Base-by-base conservation (phyloP, 1,140 invertebrate genomes). In the Eueides isabella region DNA sequence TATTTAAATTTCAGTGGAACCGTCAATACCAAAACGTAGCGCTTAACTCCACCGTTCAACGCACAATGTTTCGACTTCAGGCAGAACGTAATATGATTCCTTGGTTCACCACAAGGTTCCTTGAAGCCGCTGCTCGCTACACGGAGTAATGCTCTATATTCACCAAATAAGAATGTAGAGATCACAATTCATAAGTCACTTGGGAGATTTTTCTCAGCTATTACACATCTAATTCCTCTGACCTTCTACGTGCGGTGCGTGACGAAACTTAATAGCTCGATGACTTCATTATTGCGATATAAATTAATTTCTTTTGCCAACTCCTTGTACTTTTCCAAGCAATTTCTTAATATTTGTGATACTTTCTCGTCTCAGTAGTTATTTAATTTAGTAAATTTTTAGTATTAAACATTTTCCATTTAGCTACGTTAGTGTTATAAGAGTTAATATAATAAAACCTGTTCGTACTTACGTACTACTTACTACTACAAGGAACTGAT, bases 161-260 rank as follows among this genome's bases (percentile, higher is more conserved):
- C 0, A 23, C 33, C 7, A 26, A 12, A 29, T 55, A 23, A 12
- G 29, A 61, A 33, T 61, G 55, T 26, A 16, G 19, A 55, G 48
- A 55, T 9, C 23, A 23, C 2, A 23, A 61, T 12, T 11, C 19
- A 61, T 69, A 41, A 61, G 48, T 11, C 44, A 19, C 48, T 69
- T 5, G n/a, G 33, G 67, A 61, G 48, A 69, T 69, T 35, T 35
- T 35, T 61, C 23, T 12, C 30, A 48, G 16, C n/a, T 55, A 69
- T 61, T 61, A 69, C 29, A 61, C 16, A 64, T 76, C 67, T 73
- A 77, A 77, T 76, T 72, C 71, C 26, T 67, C 26, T 48, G 74
- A 66, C 70, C 62, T 76, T 63, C 30, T 44, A 73, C 75, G 75
- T 76, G 71, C 29, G 33, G 71, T 38, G 41, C 75, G 75, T 76